These are phyloP conservation scores for Pterois miles DNA, from an alignment of 2,797 vertebrate species.

Conservation along the genomic window DNA sequence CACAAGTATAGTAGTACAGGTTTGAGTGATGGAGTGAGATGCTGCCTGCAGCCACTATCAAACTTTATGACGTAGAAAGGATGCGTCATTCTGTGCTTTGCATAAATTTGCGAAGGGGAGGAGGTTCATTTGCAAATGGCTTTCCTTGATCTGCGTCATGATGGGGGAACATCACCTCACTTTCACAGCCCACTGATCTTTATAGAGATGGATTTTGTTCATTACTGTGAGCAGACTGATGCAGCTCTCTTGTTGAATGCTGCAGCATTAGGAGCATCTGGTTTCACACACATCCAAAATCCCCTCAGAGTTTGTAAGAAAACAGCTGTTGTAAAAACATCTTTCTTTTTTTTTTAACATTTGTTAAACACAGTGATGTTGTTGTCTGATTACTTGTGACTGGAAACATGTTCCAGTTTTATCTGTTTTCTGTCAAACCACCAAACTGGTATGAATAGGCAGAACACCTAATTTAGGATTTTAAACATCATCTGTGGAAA, in stretches of 20 bases:
- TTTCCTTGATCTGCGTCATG: conserved; percentile 44
- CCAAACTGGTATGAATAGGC: neutral
- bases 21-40: neutral
- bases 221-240: conserved; percentile 20
- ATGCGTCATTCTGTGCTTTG: conserved; percentile 43
- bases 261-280: conserved; percentile 22
- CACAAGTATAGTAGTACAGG: neutral
- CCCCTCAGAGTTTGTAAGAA: neutral
- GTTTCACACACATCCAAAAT: conserved; percentile 15
- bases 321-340: neutral
- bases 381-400: neutral
- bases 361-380: neutral
- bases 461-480: neutral
- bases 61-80: conserved; percentile 58
- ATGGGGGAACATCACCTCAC: neutral
- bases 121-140: conserved; percentile 49
- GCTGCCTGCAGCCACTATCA: conserved; percentile 33
- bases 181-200: conserved; percentile 41
- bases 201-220: conserved; percentile 48
- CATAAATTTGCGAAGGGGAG: conserved; percentile 10
- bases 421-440: neutral
- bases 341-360: neutral
- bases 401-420: neutral
- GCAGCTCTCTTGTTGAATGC: neutral
- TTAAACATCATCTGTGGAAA: neutral